A percentile compares a stretch with the other conserved stretches of the same genome.
Conservation (phyloP, 2,113 vertebrate genomes). For the Ameiurus melas region DNA sequence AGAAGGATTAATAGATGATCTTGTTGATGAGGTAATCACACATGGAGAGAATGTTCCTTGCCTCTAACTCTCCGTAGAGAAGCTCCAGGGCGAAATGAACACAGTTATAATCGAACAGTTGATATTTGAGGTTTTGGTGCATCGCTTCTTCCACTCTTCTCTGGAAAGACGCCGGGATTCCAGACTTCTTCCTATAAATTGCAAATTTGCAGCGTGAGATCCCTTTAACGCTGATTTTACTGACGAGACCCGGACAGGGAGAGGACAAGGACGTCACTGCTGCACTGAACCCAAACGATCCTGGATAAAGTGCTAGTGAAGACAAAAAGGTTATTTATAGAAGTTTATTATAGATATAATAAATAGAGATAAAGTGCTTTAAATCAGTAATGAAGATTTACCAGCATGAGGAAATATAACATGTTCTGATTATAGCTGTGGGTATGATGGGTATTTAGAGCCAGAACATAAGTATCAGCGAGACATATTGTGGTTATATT, state of each 20-base stretch:
- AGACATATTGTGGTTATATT: too few species aligned
- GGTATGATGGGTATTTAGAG: too few species aligned
- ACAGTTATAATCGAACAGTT: not conserved
- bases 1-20: not conserved
- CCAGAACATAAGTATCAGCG: too few species aligned
- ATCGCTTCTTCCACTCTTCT: not conserved
- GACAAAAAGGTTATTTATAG: not conserved
- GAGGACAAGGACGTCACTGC: not conserved
- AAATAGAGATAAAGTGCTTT: too few species aligned
- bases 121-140: not conserved
- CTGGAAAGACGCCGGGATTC: not conserved
- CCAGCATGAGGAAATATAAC: too few species aligned
- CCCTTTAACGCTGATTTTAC: not conserved
- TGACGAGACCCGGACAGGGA: not conserved
- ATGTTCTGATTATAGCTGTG: too few species aligned
- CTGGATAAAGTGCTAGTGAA: not conserved
- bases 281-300: not conserved
- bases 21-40: too few species aligned
- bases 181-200: not conserved
- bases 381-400: too few species aligned
- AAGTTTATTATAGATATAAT: too few species aligned
- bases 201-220: not conserved
- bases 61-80: not conserved
- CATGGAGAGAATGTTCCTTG: not conserved
- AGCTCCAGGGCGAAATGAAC: not conserved